These are phyloP conservation scores for Anomalospiza imberbis DNA, from an alignment of 2,797 vertebrate genomes.

Conservation along the genomic window DNA sequence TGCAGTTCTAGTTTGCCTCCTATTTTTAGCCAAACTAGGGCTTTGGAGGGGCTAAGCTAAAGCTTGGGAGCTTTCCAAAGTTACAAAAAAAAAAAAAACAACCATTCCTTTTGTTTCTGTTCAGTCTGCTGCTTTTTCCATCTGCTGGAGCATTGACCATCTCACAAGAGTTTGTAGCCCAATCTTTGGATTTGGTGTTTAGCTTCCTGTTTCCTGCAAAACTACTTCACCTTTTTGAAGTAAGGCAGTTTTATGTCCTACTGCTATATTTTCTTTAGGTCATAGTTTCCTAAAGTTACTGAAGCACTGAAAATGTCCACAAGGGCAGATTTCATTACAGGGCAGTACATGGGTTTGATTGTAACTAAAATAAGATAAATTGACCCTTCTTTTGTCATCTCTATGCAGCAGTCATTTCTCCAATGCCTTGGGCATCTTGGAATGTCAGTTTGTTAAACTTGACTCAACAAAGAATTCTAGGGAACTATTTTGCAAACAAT, in stretches of 20 bases:
- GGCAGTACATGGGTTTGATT: background rate
- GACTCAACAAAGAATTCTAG: background rate
- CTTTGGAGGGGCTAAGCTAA: background rate
- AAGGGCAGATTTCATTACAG: background rate
- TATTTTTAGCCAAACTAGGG: background rate
- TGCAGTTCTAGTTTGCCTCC: background rate
- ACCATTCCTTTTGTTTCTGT: background rate
- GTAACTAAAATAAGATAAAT: background rate
- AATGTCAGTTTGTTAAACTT: background rate
- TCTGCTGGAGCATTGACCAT: background rate
- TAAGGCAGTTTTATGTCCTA: background rate
- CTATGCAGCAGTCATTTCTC: background rate
- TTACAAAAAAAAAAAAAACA: background rate
- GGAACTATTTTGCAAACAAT: background rate
- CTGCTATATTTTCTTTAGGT: background rate
- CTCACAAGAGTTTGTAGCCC: background rate
- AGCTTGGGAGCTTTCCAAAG: background rate
- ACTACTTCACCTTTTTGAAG: background rate
- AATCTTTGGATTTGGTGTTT: background rate
- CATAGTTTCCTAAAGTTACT: background rate
- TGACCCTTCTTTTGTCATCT: background rate
- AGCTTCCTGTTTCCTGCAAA: background rate
- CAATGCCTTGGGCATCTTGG: background rate
- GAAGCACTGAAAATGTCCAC: background rate
- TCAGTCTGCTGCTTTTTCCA: background rate